Percentiles rank a stretch among this genome's conserved stretches.
Evolutionary conservation across 2,113 vertebrate species (phyloP).

Genomic region (Piaya cayana): DNA sequence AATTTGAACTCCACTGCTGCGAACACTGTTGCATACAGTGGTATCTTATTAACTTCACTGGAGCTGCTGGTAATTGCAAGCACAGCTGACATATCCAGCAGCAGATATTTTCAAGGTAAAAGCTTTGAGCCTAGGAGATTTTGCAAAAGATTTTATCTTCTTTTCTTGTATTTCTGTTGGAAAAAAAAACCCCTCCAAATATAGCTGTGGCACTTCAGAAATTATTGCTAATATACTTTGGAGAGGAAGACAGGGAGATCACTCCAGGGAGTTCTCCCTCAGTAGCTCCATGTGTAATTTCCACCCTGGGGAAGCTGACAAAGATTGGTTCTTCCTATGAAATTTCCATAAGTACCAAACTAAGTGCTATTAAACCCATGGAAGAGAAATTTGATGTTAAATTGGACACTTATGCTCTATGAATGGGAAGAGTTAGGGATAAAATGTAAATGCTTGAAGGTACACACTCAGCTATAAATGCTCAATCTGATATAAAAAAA

Average conservation of each 20-base stretch:
- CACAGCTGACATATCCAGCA: background rate
- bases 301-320: slow-evolving; percentile 51
- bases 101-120: background rate
- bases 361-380: slow-evolving; percentile 63
- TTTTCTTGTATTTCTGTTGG: background rate
- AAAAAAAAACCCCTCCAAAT: background rate
- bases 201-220: background rate
- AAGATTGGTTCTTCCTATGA: slow-evolving; percentile 52
- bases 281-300: slow-evolving; percentile 49
- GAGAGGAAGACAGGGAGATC: background rate
- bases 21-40: background rate
- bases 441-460: slow-evolving; percentile 58
- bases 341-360: slow-evolving; percentile 62
- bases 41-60: background rate
- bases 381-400: slow-evolving; percentile 63
- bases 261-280: slow-evolving; percentile 39
- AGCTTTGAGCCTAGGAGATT: background rate
- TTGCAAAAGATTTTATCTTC: background rate
- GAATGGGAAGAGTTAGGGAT: slow-evolving; percentile 48
- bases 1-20: background rate
- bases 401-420: slow-evolving; percentile 42
- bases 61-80: background rate
- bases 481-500: background rate
- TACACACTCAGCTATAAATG: slow-evolving; percentile 15
- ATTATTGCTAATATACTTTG: slow-evolving; percentile 3